Conservation (phyloP, 2,888 invertebrate species). For the Philereme transversata region DNA sequence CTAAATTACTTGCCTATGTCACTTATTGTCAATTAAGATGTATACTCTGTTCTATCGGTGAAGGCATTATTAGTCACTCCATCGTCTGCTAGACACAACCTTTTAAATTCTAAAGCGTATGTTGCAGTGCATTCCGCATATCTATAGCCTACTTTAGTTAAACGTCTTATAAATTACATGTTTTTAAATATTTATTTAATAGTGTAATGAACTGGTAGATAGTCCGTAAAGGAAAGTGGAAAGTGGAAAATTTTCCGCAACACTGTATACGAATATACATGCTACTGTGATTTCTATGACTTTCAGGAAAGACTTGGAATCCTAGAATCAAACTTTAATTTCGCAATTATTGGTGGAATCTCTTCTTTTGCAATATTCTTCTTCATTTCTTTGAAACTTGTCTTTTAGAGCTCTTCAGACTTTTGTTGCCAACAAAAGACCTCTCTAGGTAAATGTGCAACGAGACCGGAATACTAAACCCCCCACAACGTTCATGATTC, state of each 20-base stretch:
- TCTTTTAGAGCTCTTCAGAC: no score
- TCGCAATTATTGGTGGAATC: no score
- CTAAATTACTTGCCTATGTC: conserved; percentile 9
- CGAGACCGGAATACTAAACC: no score
- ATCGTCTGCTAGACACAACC: conserved; percentile 19
- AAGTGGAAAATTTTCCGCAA: conserved; percentile 9
- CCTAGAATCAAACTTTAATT: no score
- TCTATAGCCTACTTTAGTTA: conserved; percentile 26
- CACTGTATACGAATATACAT: background rate
- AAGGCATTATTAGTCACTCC: conserved; percentile 12
- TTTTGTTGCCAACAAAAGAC: no score
- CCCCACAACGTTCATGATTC: no score
- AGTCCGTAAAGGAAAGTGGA: conserved; percentile 2
- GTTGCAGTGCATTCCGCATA: conserved; percentile 24
- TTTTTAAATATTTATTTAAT: conserved; percentile 8
- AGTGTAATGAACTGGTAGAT: conserved; percentile 5
- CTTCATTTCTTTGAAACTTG: no score
- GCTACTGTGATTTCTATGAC: no score
- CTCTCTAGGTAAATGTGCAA: no score
- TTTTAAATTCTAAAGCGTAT: conserved; percentile 27
- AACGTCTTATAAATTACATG: conserved; percentile 15
- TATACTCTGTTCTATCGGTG: conserved; percentile 20
- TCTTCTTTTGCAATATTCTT: no score
- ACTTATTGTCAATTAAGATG: conserved; percentile 18
- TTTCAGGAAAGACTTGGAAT: no score